Conservation (phyloP, 2,888 invertebrate species). For the Scotopteryx bipunctaria region DNA sequence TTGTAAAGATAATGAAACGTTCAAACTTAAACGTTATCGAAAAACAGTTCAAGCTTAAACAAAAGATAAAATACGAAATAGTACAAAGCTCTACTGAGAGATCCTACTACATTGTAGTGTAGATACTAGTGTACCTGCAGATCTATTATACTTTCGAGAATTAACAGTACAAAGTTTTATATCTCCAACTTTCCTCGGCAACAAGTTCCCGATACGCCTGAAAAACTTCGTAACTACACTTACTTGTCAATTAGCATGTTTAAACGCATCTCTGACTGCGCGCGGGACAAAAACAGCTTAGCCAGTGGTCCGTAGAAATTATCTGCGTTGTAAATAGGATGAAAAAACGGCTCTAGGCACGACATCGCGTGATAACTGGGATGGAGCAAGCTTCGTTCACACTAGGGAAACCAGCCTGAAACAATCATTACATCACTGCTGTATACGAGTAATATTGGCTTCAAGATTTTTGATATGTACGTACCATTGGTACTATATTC, state of each 20-base stretch:
- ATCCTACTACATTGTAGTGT: neutral
- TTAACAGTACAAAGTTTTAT: conserved; percentile 9
- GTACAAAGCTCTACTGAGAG: no score
- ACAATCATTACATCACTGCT: neutral
- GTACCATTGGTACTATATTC: no score
- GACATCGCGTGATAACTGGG: conserved; percentile 69
- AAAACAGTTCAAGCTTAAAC: no score
- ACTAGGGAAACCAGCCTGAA: conserved; percentile 1
- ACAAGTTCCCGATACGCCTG: conserved; percentile 33
- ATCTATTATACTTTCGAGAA: conserved; percentile 13
- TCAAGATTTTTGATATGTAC: no score
- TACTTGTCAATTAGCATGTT: conserved; percentile 49
- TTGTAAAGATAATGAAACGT: no score
- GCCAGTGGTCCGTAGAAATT: conserved; percentile 73
- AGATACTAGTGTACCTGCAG: neutral
- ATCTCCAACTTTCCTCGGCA: conserved; percentile 26
- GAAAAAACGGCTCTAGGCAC: conserved; percentile 69
- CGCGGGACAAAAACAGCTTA: conserved; percentile 54
- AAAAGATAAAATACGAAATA: no score
- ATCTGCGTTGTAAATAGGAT: conserved; percentile 70
- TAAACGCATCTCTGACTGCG: conserved; percentile 49
- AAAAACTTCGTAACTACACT: conserved; percentile 32
- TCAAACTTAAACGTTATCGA: no score
- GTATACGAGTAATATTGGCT: neutral
- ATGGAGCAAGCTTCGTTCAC: conserved; percentile 44